Evolutionary conservation across 2,888 invertebrate species (phyloP), one percentile per base, ranked within the genome.

Genomic region (Ectemnius cavifrons): DNA sequence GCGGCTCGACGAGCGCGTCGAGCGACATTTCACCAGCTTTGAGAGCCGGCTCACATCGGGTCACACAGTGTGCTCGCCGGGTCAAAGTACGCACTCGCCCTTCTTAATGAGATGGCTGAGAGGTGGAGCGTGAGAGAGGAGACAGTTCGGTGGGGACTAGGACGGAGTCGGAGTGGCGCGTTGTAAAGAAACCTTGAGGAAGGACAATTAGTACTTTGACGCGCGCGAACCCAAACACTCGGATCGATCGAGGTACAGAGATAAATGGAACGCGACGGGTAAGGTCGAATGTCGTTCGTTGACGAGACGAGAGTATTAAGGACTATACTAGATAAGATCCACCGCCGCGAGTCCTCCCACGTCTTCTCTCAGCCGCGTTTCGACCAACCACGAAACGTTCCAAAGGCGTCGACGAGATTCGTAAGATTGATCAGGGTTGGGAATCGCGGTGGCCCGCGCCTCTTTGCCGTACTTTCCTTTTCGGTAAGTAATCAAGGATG

Each of bases 21-120:
- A 61, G 67, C 73, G 67, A 67, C 75, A 49, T 69, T 67, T 68
- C 75, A 75, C 67, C 65, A 77, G 68, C 61, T 77, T 77, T 73
- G 71, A 71, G 45, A 65, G 75, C 65, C 76, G 49, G 37, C 37
- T 37, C 37, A 37, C 8, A 11, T 37, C 37, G 37, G 8, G 37
- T 37, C 37, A 37, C 37, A 11, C 37, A 37, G 11, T 37, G 37
- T 37, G 37, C 8, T 37, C 37, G 37, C 8, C 37, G 37, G 8
- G 37, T 57, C 61, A 67, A 60, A 61, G 62, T 52, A 61, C 20
- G 28, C 58, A 57, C 63, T 80, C 64, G 65, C 73, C 67, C 67
- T 73, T 73, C 52, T n/a, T 14, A 18, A 14, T 16, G 1, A 5
- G n/a, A n/a, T 11, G 37, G 5, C 8, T 37, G 11, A 37, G 37